Base-by-base conservation (phyloP, 2,113 vertebrate genomes). In the Cheilinus undulatus region DNA sequence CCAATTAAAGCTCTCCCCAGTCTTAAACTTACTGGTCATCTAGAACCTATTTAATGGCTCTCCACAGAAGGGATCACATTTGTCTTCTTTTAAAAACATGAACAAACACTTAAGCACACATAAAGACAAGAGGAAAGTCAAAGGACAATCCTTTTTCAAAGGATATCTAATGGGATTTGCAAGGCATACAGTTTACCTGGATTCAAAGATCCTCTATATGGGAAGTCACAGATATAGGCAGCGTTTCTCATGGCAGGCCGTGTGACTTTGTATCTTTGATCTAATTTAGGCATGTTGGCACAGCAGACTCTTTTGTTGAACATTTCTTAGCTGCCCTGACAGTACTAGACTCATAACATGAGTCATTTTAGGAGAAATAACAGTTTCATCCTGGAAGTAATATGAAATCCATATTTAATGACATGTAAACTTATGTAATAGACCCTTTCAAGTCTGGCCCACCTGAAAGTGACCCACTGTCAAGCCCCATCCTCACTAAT, bases 1-100 rank as follows among this genome's bases (percentile, higher is more conserved):
- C 86, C 82, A 91, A 90, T 89, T 88, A 89, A 50, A 63, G 50
- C 13, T 28, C 59, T 72, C 51, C 61, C 50, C 32, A 82, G 46
- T 26, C 58, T 54, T 46, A 46, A 57, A 69, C 24, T 19, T 57
- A 19, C 50, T 61, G 45, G 62, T 74, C 50, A 74, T 74, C 58
- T 63, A 74, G 30, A 73, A 64, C 56, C 48, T 69, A 53, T 74
- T 69, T 15, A 68, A 51, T 14, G 34, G 24, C 45, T 40, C 19
- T 46, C 42, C 23, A 38, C 46, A 54, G 67, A 72, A 46, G 59
- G 11, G 9, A 22, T 54, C 36, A 3, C 43, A 60, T 69, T 40
- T 49, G 22, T 58, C 64, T 78, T 73, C 45, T 1, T 59, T 68
- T 73, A 8, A 43, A 75, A 63, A 74, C 15, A 46, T 11, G 3